Evolutionary conservation across 2,888 invertebrate genomes (phyloP).

Genomic region (Drosophila planitibia): DNA sequence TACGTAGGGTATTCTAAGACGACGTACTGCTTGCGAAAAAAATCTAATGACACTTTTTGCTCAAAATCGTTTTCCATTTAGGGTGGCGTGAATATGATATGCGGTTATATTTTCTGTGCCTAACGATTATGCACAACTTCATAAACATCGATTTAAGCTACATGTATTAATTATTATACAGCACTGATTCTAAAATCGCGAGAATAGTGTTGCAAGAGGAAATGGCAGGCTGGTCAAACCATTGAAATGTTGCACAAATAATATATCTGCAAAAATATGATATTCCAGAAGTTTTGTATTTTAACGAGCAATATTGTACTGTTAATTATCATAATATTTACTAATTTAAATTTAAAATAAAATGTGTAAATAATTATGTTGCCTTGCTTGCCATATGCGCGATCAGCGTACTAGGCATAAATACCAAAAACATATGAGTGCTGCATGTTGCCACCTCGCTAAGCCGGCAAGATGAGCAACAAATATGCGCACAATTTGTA

Average conservation of each 20-base stretch:
- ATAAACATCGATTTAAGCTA: background rate
- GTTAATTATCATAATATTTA: background rate
- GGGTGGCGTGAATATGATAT: constrained; percentile 44
- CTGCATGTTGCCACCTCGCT: constrained; percentile 40
- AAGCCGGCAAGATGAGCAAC: constrained; percentile 33
- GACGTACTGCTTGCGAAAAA: background rate
- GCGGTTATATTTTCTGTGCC: constrained; percentile 16
- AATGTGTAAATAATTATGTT: background rate
- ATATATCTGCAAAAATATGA: background rate
- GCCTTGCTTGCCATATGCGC: background rate
- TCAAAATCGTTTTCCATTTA: constrained; percentile 13
- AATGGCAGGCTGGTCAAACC: background rate
- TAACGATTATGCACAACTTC: background rate
- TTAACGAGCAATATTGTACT: background rate
- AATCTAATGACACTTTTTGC: background rate
- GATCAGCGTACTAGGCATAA: constrained; percentile 39
- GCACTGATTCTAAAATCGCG: too few species aligned
- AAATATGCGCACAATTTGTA: constrained; percentile 22
- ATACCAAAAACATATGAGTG: constrained; percentile 27
- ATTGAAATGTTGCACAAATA: background rate
- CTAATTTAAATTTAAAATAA: background rate
- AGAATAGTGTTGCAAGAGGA: background rate
- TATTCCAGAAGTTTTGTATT: background rate
- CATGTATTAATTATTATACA: background rate
- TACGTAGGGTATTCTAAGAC: constrained; percentile 29